phyloP scores from a whole-genome alignment of 2,797 vertebrate species.

The Threskiornis aethiopicus region DNA sequence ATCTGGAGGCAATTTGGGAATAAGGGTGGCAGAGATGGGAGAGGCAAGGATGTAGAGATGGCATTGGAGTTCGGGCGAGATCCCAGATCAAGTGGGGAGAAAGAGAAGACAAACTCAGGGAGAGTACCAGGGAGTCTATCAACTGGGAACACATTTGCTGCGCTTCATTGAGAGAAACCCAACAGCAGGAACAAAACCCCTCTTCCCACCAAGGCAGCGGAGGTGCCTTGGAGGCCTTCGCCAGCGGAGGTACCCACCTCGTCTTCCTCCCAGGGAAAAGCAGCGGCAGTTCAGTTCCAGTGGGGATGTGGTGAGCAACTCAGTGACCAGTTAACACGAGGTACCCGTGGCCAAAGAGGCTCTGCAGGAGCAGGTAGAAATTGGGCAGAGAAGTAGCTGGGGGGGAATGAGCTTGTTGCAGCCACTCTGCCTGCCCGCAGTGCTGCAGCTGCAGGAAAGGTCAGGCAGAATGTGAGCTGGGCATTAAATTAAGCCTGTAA shows the following conservation, averaged over 20 bases:
- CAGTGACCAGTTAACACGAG: not conserved
- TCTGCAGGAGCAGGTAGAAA: not conserved
- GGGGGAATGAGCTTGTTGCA: not conserved
- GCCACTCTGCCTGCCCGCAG: rapidly evolving
- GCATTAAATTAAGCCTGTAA: constrained; percentile 49
- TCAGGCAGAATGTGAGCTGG: not conserved
- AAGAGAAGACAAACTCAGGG: not conserved
- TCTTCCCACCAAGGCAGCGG: rapidly evolving
- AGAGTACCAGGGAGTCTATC: not conserved
- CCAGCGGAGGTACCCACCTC: not conserved
- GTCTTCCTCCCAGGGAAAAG: not conserved
- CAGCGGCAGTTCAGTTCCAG: rapidly evolving
- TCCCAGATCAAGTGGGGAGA: not conserved
- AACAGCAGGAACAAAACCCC: not conserved
- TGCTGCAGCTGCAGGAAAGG: not conserved
- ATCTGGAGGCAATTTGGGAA: not conserved
- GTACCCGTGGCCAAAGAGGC: not conserved
- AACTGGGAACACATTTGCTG: not conserved
- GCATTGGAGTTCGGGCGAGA: not conserved
- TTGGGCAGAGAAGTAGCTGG: not conserved
- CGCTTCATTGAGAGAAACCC: not conserved
- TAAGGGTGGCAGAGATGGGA: not conserved
- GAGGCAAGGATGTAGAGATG: not conserved
- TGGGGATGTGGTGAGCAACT: too few species aligned
- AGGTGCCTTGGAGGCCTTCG: not conserved